These are phyloP conservation scores for Amblyornis subalaris DNA, from an alignment of 2,113 vertebrate genomes.

Conservation along the genomic window DNA sequence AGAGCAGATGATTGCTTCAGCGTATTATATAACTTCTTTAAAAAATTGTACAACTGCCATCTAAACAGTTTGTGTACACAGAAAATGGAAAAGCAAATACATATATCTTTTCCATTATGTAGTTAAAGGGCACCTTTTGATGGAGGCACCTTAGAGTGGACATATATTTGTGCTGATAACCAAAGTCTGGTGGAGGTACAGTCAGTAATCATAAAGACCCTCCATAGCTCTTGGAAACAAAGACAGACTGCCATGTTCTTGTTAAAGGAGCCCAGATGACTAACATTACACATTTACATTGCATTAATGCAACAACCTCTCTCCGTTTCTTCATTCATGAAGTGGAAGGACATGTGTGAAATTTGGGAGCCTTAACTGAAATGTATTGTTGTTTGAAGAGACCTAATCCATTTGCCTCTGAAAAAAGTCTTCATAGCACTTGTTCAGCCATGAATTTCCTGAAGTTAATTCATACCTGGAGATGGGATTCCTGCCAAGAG, in stretches of 20 bases:
- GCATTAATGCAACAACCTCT: background rate
- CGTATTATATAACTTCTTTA: background rate
- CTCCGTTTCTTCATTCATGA: background rate
- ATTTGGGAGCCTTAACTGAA: background rate
- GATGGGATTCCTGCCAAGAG: background rate
- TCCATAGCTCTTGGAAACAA: background rate
- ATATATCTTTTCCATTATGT: background rate
- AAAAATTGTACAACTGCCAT: background rate
- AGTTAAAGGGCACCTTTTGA: background rate
- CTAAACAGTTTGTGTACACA: background rate
- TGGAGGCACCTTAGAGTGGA: background rate
- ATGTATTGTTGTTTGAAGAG: background rate
- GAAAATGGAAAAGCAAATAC: background rate
- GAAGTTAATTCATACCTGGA: background rate
- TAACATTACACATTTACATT: background rate
- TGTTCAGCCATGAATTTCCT: background rate
- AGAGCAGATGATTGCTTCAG: slow-evolving; percentile 20
- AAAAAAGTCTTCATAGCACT: background rate
- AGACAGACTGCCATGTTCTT: background rate
- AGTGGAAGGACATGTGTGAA: background rate
- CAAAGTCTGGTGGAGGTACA: background rate
- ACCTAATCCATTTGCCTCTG: background rate
- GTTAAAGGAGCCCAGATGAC: background rate
- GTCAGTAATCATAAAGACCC: background rate
- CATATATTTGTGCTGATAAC: background rate